Conservation (phyloP, 2,113 vertebrate genomes). For the Neoarius graeffei region DNA sequence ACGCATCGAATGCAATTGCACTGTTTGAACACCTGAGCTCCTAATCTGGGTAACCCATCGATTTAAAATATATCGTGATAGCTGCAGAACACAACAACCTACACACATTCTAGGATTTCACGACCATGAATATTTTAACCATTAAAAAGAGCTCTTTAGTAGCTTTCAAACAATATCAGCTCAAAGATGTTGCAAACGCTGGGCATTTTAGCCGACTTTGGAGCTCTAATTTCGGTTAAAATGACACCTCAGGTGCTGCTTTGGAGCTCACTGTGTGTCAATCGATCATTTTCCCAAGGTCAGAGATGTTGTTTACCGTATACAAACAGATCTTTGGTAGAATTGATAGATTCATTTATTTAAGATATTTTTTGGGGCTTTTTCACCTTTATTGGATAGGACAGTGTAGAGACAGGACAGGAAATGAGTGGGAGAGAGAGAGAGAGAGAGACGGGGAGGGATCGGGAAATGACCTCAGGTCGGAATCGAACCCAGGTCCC, state of each 20-base stretch:
- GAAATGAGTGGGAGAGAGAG: too few relatives aligned
- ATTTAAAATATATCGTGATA: background rate
- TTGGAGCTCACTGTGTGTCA: background rate
- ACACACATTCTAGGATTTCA: background rate
- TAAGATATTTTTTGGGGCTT: too few relatives aligned
- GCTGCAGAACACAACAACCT: background rate
- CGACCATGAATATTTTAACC: background rate
- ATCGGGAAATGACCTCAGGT: too few relatives aligned
- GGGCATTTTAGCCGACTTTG: background rate
- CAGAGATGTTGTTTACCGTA: background rate
- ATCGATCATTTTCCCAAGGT: background rate
- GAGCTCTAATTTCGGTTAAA: background rate
- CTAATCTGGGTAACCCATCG: background rate
- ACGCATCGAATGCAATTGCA: background rate
- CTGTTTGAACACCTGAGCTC: background rate
- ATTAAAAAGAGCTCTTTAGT: background rate
- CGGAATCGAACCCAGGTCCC: too few relatives aligned
- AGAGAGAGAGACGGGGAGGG: too few relatives aligned
- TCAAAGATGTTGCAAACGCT: background rate
- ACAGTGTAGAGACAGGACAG: too few relatives aligned
- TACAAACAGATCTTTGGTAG: background rate
- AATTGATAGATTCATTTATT: background rate
- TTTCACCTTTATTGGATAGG: too few relatives aligned
- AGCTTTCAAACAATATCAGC: background rate
- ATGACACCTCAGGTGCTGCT: background rate